Conservation (phyloP, 2,888 invertebrate species). For the Aromia moschata region DNA sequence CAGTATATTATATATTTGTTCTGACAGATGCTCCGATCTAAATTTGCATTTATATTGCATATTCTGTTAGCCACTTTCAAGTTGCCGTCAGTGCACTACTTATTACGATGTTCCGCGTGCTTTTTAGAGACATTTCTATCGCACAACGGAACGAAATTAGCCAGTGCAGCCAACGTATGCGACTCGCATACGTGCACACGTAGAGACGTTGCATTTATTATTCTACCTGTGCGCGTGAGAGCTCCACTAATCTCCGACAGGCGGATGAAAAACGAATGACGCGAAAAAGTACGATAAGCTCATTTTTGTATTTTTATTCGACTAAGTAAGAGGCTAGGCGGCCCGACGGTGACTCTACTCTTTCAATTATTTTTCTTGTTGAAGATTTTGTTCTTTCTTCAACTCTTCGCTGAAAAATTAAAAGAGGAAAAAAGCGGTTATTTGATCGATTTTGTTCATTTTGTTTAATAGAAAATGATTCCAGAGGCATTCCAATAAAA, state of each 20-base stretch:
- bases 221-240: neutral
- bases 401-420: no score
- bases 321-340: neutral
- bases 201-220: neutral
- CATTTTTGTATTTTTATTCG: neutral
- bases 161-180: neutral
- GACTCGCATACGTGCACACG: neutral
- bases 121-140: neutral
- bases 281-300: neutral
- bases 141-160: neutral
- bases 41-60: no score
- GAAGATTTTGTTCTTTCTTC: no score
- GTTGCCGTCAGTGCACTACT: no score
- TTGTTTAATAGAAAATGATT: no score
- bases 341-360: neutral
- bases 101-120: neutral
- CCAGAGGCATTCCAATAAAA: no score
- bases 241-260: neutral
- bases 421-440: no score
- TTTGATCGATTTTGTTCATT: no score
- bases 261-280: neutral
- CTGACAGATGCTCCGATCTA: no score
- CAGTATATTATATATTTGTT: no score
- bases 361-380: no score
- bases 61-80: no score